Evolutionary conservation across 2,797 vertebrate genomes (phyloP).

Genomic region (Macropodus opercularis): DNA sequence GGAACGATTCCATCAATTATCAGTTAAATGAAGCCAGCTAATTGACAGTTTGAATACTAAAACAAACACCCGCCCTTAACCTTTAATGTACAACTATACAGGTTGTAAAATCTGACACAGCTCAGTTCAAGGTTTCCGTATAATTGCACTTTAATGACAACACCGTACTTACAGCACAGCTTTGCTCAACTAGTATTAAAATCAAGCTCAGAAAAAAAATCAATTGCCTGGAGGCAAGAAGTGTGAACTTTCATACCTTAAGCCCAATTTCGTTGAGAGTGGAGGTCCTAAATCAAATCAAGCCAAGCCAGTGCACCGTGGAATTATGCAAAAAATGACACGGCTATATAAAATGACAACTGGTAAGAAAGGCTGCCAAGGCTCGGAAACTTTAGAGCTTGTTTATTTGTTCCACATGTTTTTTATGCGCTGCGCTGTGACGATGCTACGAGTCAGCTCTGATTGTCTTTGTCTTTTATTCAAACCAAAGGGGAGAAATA

Average conservation of each 20-base stretch:
- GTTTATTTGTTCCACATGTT: slow-evolving; percentile 65
- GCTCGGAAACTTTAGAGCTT: slow-evolving; percentile 64
- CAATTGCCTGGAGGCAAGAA: slow-evolving; percentile 74
- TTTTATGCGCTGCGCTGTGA: slow-evolving; percentile 50
- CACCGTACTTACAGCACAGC: slow-evolving; percentile 38
- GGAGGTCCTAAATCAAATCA: slow-evolving; percentile 76
- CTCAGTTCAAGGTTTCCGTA: slow-evolving; percentile 22
- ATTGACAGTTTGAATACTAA: neutral
- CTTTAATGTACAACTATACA: neutral
- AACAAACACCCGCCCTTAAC: slow-evolving; percentile 6
- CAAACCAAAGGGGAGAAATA: slow-evolving; percentile 39
- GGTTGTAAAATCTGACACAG: slow-evolving; percentile 21
- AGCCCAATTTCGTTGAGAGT: slow-evolving; percentile 79
- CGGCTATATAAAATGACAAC: slow-evolving; percentile 67
- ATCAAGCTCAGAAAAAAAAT: slow-evolving; percentile 69
- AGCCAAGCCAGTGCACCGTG: slow-evolving; percentile 68
- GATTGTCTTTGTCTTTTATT: slow-evolving; percentile 64
- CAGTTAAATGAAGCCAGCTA: no score
- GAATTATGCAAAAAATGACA: slow-evolving; percentile 76
- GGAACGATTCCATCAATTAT: no score
- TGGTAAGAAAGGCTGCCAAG: slow-evolving; percentile 55
- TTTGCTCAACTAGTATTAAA: slow-evolving; percentile 41
- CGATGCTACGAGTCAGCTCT: slow-evolving; percentile 54
- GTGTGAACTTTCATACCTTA: slow-evolving; percentile 79
- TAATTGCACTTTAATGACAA: slow-evolving; percentile 50